Conservation (phyloP, 2,888 invertebrate genomes). For the Petrolisthes manimaculis region DNA sequence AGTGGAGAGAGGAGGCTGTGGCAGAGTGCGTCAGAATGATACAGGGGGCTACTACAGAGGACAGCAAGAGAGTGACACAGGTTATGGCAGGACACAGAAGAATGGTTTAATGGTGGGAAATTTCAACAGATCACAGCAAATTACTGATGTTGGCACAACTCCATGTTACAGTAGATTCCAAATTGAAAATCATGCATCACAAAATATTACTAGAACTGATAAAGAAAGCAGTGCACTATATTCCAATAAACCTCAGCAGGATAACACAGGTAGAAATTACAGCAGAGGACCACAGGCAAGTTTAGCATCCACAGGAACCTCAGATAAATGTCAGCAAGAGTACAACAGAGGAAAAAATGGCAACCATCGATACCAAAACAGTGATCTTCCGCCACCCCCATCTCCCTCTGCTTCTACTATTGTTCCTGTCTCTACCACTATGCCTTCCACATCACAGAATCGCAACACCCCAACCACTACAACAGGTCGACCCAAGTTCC, state of each 20-base stretch:
- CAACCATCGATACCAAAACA: not conserved
- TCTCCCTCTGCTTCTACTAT: not conserved
- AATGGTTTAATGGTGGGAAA: not conserved
- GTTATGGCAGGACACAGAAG: not conserved
- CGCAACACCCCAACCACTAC: not conserved
- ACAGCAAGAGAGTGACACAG: conserved; percentile 13
- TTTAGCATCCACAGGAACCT: not conserved
- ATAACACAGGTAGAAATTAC: not conserved
- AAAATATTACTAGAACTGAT: not conserved
- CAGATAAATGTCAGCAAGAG: not conserved
- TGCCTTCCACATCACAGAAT: not conserved
- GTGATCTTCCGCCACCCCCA: not conserved
- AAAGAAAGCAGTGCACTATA: not conserved
- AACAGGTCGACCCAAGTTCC: conserved; percentile 39
- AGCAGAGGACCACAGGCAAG: not conserved
- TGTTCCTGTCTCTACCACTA: not conserved
- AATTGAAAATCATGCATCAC: not conserved
- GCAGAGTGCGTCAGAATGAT: not conserved
- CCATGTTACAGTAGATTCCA: not conserved
- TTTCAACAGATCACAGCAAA: conserved; percentile 1
- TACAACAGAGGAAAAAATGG: not conserved
- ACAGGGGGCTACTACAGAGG: not conserved
- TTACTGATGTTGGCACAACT: not conserved
- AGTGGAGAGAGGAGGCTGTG: not conserved
- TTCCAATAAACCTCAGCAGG: not conserved